These are phyloP conservation scores for Zaprionus kolodkinae DNA, from an alignment of 1,140 invertebrate genomes.

Conservation along the genomic window DNA sequence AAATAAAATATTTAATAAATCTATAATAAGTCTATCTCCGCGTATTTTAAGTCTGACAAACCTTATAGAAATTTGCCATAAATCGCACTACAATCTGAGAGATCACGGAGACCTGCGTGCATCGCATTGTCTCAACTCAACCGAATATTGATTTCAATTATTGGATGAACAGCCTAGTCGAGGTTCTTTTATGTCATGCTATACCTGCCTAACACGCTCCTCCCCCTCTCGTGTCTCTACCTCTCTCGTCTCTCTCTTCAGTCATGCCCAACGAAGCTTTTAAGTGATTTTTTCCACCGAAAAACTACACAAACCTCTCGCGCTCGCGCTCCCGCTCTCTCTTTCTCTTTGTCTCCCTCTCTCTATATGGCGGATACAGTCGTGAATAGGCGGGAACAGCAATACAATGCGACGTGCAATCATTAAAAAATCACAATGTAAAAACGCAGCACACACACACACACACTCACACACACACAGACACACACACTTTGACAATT, in stretches of 20 bases:
- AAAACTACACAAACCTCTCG: background rate
- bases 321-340: too few species aligned
- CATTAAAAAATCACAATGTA: slow-evolving; percentile 54
- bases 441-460: background rate
- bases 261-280: background rate
- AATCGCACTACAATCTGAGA: too few species aligned
- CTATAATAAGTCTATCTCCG: too few species aligned
- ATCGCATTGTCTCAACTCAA: background rate
- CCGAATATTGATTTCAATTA: background rate
- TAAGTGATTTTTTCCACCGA: background rate
- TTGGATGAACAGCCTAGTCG: background rate
- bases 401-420: slow-evolving; percentile 29
- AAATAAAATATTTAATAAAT: too few species aligned
- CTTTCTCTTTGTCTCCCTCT: too few species aligned
- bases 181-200: background rate
- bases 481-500: slow-evolving; percentile 28
- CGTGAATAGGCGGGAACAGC: slow-evolving; percentile 33
- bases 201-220: background rate
- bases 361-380: background rate
- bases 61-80: too few species aligned
- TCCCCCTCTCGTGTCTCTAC: background rate
- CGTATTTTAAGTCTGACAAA: too few species aligned
- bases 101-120: background rate
- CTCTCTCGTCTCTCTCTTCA: background rate
- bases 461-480: slow-evolving; percentile 4